Evolutionary conservation across 1,140 invertebrate species (phyloP).

Genomic region (Neodiprion virginianus): DNA sequence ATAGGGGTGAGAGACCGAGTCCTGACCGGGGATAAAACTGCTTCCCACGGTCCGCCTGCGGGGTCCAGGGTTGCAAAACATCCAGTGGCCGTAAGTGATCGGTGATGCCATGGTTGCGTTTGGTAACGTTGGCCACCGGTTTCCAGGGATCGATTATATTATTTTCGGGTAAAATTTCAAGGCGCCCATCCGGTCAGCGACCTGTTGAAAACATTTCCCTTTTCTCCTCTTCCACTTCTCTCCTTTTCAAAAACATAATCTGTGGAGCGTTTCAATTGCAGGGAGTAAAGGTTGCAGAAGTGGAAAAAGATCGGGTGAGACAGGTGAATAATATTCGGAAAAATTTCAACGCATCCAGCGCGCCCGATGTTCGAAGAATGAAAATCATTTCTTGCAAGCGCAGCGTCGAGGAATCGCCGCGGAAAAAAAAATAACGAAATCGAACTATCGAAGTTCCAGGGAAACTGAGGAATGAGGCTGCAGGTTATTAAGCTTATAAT

Average conservation of each 20-base stretch:
- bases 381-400: too few species aligned
- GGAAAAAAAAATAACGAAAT: too few species aligned
- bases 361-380: too few species aligned
- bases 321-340: neutral
- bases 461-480: too few species aligned
- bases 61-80: conserved; percentile 5
- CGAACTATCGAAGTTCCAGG: too few species aligned
- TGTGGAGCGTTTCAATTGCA: too few species aligned
- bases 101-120: neutral
- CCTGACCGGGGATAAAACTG: neutral
- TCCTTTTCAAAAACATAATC: neutral
- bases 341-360: too few species aligned
- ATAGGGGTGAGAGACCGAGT: neutral
- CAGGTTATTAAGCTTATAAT: too few species aligned
- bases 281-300: neutral
- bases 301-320: neutral
- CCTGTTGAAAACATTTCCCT: neutral
- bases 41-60: neutral
- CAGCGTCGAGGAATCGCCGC: too few species aligned
- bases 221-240: neutral
- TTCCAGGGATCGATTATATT: neutral
- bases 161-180: neutral
- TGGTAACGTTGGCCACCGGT: neutral
- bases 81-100: conserved; percentile 3
- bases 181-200: conserved; percentile 3